Conservation (phyloP, 30 jellyfish, hydroid and myxozoan genomes). For the Aurelia aurita region DNA sequence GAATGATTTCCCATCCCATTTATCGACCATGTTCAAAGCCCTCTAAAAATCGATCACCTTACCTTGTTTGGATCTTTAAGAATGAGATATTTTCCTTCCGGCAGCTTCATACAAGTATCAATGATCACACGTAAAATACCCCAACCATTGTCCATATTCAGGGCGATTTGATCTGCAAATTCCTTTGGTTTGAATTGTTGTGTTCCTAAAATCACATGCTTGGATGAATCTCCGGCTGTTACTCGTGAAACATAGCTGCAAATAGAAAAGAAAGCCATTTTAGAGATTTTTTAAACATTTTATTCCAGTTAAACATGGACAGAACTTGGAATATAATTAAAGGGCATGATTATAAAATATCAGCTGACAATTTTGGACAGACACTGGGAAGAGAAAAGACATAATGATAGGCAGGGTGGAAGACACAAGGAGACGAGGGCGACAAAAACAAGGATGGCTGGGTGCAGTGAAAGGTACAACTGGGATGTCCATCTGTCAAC, state of each 20-base stretch:
- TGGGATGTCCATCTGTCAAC: too few species aligned
- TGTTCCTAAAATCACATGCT: slow-evolving; percentile 97
- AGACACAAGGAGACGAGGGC: too few species aligned
- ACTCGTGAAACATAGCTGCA: slow-evolving; percentile 92
- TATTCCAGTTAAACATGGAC: too few species aligned
- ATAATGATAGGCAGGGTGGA: background rate
- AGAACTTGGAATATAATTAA: too few species aligned
- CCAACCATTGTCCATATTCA: slow-evolving; percentile 99
- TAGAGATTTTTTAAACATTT: background rate
- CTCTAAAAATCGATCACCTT: slow-evolving; percentile 1
- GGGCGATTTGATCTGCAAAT: slow-evolving; percentile 96
- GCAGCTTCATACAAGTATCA: slow-evolving; percentile 90
- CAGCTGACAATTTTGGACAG: too few species aligned
- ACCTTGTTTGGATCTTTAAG: slow-evolving; percentile 98
- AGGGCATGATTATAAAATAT: background rate
- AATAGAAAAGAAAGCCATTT: background rate
- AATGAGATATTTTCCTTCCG: slow-evolving; percentile 97
- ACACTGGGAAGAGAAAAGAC: background rate
- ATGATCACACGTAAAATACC: slow-evolving; percentile 92
- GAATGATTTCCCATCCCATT: too few species aligned
- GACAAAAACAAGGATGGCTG: too few species aligned
- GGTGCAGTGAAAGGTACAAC: too few species aligned
- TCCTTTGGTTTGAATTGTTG: slow-evolving; percentile 98
- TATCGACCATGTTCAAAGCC: too few species aligned
- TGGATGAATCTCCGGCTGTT: slow-evolving; percentile 88